Base-by-base conservation (phyloP, 2,888 invertebrate genomes). In the Trissonchulus sp. region DNA sequence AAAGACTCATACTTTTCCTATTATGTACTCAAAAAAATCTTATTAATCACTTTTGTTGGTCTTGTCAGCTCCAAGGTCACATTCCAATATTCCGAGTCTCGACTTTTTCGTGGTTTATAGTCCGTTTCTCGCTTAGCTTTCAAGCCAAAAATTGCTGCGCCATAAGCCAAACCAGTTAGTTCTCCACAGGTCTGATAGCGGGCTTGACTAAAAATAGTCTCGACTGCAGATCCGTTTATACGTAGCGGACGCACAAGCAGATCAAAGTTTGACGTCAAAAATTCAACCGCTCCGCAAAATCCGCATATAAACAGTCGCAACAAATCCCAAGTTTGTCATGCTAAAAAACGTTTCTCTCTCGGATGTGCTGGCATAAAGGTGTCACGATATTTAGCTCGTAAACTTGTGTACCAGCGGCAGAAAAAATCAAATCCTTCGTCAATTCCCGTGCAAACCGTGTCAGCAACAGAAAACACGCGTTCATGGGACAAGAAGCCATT, bases 271-370 rank as follows among this genome's bases (percentile, higher is more conserved):
- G 48, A 48, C 3, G 37, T 35, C 3, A 69, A 36, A 31, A 23
- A 36, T 36, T 69, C n/a, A 69, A 69, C 71, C 15, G 34, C 35
- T 31, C 71, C 71, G 28, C 23, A 15, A 36, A 69, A 69, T n/a
- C 71, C 71, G 37, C n/a, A 36, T 15, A 34, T n/a, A 33, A 35
- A 69, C 3, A 69, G 3, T 37, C 71, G 2, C 28, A 69, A 3
- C 28, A 69, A 36, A 33, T 69, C 71, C 34, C 34, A 69, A 3
- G 71, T 69, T 69, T 69, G 71, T 8, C n/a, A 36, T 3, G 71
- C 23, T n/a, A 69, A 33, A 36, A 69, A 69, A 8, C 71, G 71
- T 35, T 3, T 31, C 34, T 69, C 71, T 3, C n/a, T 3, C n/a
- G 35, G n/a, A n/a, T 34, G 37, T 2, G 8, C 37, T 2, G 28